phyloP scores from a whole-genome alignment of 53 echinoderm and acorn worm genomes.

The Stichopus horrens region DNA sequence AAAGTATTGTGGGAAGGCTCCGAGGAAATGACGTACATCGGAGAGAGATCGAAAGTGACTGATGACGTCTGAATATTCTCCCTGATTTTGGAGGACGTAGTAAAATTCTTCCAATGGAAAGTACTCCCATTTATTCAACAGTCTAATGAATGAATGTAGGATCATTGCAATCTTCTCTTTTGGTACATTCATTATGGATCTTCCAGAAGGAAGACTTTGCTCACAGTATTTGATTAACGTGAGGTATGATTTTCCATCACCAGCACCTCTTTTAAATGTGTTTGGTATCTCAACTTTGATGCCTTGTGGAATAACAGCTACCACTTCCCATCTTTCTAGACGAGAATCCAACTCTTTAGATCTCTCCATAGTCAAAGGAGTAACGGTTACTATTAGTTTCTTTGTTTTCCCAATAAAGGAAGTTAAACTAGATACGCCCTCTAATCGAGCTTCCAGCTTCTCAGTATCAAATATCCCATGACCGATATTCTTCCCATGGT shows the following conservation, averaged over 20 bases:
- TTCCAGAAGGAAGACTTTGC: neutral
- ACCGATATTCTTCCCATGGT: neutral
- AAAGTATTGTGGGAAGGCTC: constrained; percentile 18
- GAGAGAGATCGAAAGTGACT: neutral
- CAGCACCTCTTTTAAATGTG: neutral
- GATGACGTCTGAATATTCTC: neutral
- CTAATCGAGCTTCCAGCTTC: neutral
- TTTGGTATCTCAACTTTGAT: neutral
- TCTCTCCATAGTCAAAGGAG: constrained; percentile 7
- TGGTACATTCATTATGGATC: neutral
- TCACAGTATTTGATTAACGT: neutral
- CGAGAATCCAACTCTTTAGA: neutral
- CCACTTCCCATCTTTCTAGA: constrained; percentile 11
- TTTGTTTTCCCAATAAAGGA: neutral
- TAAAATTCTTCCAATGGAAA: neutral
- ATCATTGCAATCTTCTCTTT: neutral
- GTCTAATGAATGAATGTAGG: neutral
- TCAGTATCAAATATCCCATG: constrained; percentile 15
- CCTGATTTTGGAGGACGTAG: neutral
- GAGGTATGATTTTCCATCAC: neutral
- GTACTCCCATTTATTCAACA: neutral
- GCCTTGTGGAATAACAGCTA: neutral
- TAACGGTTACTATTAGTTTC: neutral
- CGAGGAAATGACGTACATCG: neutral
- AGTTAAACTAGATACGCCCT: neutral